Base-by-base conservation (phyloP, 2,113 vertebrate species). In the Drymodes brunneopygia region DNA sequence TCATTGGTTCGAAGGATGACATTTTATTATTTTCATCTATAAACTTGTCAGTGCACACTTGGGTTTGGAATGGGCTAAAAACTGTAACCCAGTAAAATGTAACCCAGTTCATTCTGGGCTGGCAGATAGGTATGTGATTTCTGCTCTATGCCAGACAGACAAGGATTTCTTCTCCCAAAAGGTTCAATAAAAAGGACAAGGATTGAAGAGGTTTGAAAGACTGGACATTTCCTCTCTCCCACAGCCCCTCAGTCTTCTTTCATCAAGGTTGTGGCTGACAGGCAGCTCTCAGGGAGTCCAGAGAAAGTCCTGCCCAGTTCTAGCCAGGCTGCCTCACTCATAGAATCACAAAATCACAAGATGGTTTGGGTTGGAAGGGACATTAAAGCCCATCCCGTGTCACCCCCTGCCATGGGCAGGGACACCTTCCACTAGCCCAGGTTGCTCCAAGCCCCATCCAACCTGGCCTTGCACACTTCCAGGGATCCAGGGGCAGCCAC, bases 401-500 rank as follows among this genome's bases (percentile, higher is more conserved):
- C 58, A 18, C 0, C 16, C 19, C 25, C 14, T 72, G 50, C 23
- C 69, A 24, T 38, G 44, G 35, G 35, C 35, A 36, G 50, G 45
- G 28, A 60, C 60, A 60, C 28, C 15, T 67, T 4, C 53, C 20
- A 25, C 28, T 6, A 0, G 0, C 38, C 38, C 44, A 45, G 38
- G 7, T 0, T 29, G 27, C 45, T 74, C 53, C 60, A 51, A 65
- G 15, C 33, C 12, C 67, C 0, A 0, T 44, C 44, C 45, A 67
- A 0, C 16, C 69, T 45, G 86, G 33, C 38, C 24, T n/a, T 14
- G 60, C 45, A 2, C 60, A 21, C 28, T 88, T 0, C 9, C 60
- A 81, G 36, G 75, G 27, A 73, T 81, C 57, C 81, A 72, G 33
- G 28, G 33, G 44, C 60, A 73, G 60, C 15, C 78, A 45, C 53